Evolutionary conservation across 2,113 vertebrate genomes (phyloP), one percentile per base, ranked within the genome.

Genomic region (Terrapene triunguis): DNA sequence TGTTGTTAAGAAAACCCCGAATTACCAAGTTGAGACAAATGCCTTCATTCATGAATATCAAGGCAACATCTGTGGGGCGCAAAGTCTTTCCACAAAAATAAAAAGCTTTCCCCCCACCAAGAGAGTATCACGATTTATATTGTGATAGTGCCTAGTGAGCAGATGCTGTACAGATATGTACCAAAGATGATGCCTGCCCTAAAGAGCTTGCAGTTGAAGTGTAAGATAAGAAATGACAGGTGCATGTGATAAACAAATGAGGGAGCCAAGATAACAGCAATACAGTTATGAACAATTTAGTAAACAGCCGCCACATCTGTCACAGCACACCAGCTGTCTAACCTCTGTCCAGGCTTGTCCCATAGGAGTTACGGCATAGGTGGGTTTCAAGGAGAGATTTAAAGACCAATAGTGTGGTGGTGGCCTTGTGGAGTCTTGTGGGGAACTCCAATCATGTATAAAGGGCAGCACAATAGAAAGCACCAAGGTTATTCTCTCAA

Each of bases 1-100:
- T 97, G 87, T 95, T 97, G 91, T 89, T 92, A 96, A 92, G 92
- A 82, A 97, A 97, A 96, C 84, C 84, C n/a, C 84, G 82, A 89
- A 74, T 27, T 94, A 82, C 74, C 94, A 89, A 96, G 94, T 79
- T 94, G 94, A 97, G 93, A 84, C 82, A 72, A 47, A 84, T 95
- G 74, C 65, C 59, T 97, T 96, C 97, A 90, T 96, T 96, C 65
- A 44, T 65, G 93, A 94, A 81, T 96, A 90, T 95, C 83, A 79
- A 85, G 1, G 1, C 87, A 87, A 93, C 72, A 89, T 4, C 91
- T 69, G 53, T 81, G 74, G 24, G 89, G 85, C 2, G 86, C 5
- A 87, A 59, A 85, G 94, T 76, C 38, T n/a, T 76, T 76, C 38
- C 72, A 44, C 5, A 74, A 72, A 72, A 72, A 22, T 38, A 72